phyloP scores from a whole-genome alignment of 2,797 vertebrate species.

The Diceros bicornis region DNA sequence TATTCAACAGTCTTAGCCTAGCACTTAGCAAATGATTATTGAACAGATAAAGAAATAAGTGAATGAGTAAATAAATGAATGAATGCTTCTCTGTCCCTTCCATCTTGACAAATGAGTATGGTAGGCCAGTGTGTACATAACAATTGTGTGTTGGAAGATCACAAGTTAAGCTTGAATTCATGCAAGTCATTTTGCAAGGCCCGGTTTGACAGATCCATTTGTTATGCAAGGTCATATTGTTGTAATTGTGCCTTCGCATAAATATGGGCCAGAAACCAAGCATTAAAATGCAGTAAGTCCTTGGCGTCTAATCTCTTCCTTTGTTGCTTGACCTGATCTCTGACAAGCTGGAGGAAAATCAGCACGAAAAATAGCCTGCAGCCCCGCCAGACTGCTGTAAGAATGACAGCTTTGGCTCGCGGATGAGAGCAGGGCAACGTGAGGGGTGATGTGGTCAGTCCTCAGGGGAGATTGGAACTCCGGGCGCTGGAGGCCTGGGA shows the following conservation, averaged over 20 bases:
- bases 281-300: slow-evolving; percentile 70
- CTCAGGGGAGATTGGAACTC: slow-evolving; percentile 21
- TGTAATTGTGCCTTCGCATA: slow-evolving; percentile 73
- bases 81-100: slow-evolving; percentile 6
- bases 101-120: slow-evolving; percentile 23
- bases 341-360: not conserved
- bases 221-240: slow-evolving; percentile 74
- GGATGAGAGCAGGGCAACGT: not conserved
- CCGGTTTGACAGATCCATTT: slow-evolving; percentile 72
- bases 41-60: slow-evolving; percentile 17
- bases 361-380: not conserved
- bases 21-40: not conserved
- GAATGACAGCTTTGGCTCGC: slow-evolving; percentile 43
- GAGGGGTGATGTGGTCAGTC: not conserved
- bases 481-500: not conserved
- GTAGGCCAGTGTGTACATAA: not conserved
- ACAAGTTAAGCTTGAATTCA: slow-evolving; percentile 64
- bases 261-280: slow-evolving; percentile 61
- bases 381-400: not conserved
- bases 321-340: slow-evolving; percentile 70
- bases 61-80: not conserved
- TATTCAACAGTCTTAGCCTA: slow-evolving; percentile 17
- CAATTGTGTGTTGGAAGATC: slow-evolving; percentile 27
- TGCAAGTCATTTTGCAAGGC: slow-evolving; percentile 63
- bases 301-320: slow-evolving; percentile 69